Evolutionary conservation across 2,797 vertebrate species (phyloP).

Genomic region (Pseudocheirus occidentalis): DNA sequence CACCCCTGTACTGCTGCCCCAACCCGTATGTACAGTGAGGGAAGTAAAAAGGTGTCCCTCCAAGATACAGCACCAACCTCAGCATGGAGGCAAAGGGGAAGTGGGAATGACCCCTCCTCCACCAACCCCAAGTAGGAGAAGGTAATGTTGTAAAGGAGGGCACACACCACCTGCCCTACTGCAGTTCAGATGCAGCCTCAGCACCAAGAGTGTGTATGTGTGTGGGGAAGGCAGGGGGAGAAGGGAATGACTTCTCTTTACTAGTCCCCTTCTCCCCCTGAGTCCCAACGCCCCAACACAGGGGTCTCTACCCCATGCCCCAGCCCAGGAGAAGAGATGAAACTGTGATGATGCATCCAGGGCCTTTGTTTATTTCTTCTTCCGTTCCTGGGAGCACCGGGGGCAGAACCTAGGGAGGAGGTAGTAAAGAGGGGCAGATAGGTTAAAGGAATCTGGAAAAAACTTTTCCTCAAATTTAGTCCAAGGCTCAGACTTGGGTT

Average conservation of each 20-base stretch:
- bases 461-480: background rate
- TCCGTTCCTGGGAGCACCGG: slow-evolving; percentile 89
- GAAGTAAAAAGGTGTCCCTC: slow-evolving; percentile 59
- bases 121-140: slow-evolving; percentile 41
- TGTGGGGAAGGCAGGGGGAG: slow-evolving; percentile 6
- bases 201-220: slow-evolving; percentile 57
- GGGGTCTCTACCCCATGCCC: slow-evolving; percentile 55
- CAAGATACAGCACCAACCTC: slow-evolving; percentile 77
- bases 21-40: slow-evolving; percentile 64
- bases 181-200: slow-evolving; percentile 65
- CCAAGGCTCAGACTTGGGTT: background rate
- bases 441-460: background rate
- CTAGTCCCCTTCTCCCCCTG: slow-evolving; percentile 54
- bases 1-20: slow-evolving; percentile 51
- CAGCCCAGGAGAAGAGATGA: slow-evolving; percentile 64
- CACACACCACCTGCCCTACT: slow-evolving; percentile 56
- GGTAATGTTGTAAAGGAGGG: slow-evolving; percentile 10
- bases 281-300: slow-evolving; percentile 46
- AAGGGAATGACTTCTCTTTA: slow-evolving; percentile 8
- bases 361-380: slow-evolving; percentile 87
- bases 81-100: slow-evolving; percentile 71
- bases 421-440: background rate
- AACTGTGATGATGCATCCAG: slow-evolving; percentile 76
- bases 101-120: slow-evolving; percentile 42
- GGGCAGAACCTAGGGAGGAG: slow-evolving; percentile 86